Evolutionary conservation across 1,140 invertebrate species (phyloP).

Genomic region (Papilio helenus): DNA sequence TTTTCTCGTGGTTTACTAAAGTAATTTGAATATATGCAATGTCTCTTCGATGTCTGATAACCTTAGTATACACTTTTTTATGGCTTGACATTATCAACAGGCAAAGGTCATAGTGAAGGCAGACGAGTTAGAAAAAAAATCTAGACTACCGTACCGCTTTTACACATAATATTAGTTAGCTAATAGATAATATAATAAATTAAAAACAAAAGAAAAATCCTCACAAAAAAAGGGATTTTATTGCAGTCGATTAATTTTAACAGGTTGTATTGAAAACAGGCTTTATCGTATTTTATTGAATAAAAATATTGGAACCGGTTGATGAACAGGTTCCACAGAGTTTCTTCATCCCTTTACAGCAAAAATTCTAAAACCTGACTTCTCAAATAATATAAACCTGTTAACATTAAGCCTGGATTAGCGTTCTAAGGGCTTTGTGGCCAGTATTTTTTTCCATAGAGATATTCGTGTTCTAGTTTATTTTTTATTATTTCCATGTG

Average conservation of each 20-base stretch:
- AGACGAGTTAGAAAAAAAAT: constrained; percentile 34
- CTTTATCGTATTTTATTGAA: constrained; percentile 44
- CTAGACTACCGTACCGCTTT: neutral
- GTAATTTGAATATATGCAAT: neutral
- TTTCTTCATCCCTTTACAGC: constrained; percentile 30
- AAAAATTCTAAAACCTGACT: neutral
- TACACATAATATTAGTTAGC: neutral
- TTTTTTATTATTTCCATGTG: neutral
- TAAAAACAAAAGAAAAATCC: neutral
- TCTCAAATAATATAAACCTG: neutral
- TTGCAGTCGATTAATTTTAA: constrained; percentile 17
- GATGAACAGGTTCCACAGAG: constrained; percentile 44
- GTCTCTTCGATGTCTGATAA: neutral
- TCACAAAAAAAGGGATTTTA: neutral
- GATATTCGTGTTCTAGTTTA: neutral
- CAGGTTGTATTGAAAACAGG: constrained; percentile 33
- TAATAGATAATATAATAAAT: neutral
- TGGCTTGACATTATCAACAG: constrained; percentile 3
- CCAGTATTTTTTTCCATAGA: neutral
- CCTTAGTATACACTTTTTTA: constrained; percentile 20
- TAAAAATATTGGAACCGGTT: constrained; percentile 43
- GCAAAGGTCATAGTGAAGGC: constrained; percentile 27
- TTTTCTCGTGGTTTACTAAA: neutral
- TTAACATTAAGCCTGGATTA: neutral
- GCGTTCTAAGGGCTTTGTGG: neutral